Evolutionary conservation across 2,113 vertebrate genomes (phyloP).

Genomic region (Vireo altiloquus): DNA sequence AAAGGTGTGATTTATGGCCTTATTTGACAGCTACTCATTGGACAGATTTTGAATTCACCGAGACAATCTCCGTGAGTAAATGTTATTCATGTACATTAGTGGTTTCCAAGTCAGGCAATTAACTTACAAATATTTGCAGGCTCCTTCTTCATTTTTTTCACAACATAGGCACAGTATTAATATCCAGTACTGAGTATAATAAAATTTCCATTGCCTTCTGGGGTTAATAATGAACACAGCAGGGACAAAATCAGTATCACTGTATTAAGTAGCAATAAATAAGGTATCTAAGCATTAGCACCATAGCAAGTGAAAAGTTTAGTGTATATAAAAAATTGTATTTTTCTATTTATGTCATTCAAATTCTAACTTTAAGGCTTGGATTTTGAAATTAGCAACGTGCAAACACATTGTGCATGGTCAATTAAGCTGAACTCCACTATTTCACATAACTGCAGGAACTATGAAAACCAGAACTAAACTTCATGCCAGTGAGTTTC

Average conservation of each 20-base stretch:
- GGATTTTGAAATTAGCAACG: background rate
- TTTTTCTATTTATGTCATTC: conserved; percentile 8
- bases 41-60: background rate
- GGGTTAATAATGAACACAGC: conserved; percentile 48
- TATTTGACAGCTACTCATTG: background rate
- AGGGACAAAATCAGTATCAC: conserved; percentile 38
- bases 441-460: background rate
- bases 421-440: background rate
- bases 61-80: background rate
- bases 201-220: conserved; percentile 35
- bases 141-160: background rate
- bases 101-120: conserved; percentile 27
- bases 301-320: background rate
- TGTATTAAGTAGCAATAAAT: conserved; percentile 36
- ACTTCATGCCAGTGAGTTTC: background rate
- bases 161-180: background rate
- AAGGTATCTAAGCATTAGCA: background rate
- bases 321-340: background rate
- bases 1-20: background rate
- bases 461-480: background rate
- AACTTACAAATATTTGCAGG: conserved; percentile 21
- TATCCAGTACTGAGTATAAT: conserved; percentile 12
- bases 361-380: background rate
- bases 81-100: background rate
- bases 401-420: background rate